Conservation (phyloP, 2,113 vertebrate species). For the Menidia beryllina region DNA sequence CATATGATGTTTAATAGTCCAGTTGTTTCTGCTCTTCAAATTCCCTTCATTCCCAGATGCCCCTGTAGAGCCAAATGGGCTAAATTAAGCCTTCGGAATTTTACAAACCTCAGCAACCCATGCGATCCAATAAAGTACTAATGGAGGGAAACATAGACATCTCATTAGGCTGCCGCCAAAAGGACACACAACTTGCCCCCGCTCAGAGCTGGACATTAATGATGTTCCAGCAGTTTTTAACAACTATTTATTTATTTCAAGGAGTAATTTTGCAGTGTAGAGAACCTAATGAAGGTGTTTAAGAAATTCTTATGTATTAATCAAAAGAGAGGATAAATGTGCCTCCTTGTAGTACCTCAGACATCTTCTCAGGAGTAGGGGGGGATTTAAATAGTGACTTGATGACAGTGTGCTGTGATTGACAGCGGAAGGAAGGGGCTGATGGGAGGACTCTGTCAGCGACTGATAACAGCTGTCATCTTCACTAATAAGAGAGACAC, state of each 20-base stretch:
- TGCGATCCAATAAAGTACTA: slow-evolving; percentile 74
- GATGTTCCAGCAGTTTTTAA: slow-evolving; percentile 73
- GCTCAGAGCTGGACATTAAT: slow-evolving; percentile 71
- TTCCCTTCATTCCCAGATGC: slow-evolving; percentile 45
- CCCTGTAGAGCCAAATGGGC: slow-evolving; percentile 58
- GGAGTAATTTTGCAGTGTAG: slow-evolving; percentile 59
- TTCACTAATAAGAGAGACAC: slow-evolving; percentile 59
- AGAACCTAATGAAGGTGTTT: slow-evolving; percentile 65
- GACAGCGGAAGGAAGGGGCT: slow-evolving; percentile 71
- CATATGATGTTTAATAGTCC: slow-evolving; percentile 34
- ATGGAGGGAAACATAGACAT: slow-evolving; percentile 73
- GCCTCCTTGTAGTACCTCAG: slow-evolving; percentile 1
- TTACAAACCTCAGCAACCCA: slow-evolving; percentile 71
- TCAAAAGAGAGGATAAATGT: slow-evolving; percentile 33
- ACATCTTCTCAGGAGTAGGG: slow-evolving; percentile 29
- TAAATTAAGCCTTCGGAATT: slow-evolving; percentile 73
- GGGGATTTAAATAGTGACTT: slow-evolving; percentile 56
- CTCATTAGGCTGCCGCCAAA: slow-evolving; percentile 71
- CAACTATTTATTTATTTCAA: slow-evolving; percentile 74
- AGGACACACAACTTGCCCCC: slow-evolving; percentile 46
- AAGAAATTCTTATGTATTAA: slow-evolving; percentile 61
- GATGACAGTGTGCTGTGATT: slow-evolving; percentile 74
- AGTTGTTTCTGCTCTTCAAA: slow-evolving; percentile 55
- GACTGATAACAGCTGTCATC: slow-evolving; percentile 79
- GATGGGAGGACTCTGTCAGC: slow-evolving; percentile 75